Conservation (phyloP, 2,797 vertebrate genomes). For the Sebastes aleutianus region DNA sequence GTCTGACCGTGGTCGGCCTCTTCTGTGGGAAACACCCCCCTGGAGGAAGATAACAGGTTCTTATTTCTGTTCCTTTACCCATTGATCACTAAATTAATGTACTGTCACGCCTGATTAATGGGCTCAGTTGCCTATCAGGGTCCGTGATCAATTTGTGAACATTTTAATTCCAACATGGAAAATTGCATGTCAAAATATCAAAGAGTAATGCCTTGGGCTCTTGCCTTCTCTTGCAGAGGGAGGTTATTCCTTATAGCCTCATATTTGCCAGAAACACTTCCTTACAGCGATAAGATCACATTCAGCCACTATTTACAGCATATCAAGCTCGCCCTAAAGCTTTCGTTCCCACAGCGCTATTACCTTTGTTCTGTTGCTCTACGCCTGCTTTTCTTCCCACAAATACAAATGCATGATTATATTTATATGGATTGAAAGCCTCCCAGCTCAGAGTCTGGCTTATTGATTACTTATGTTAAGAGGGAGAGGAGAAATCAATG, state of each 20-base stretch:
- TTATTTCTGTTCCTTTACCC: conserved; percentile 48
- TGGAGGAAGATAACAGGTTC: conserved; percentile 72
- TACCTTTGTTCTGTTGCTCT: conserved; percentile 61
- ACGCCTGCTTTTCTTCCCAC: conserved; percentile 59
- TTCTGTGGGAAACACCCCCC: conserved; percentile 90
- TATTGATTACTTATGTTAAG: conserved; percentile 78
- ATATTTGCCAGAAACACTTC: conserved; percentile 70
- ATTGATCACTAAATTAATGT: conserved; percentile 78
- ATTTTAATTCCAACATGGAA: conserved; percentile 80
- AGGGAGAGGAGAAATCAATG: conserved; percentile 69
- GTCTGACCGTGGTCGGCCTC: conserved; percentile 85
- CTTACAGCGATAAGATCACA: conserved; percentile 73
- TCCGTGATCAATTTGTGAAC: conserved; percentile 75
- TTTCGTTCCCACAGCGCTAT: conserved; percentile 40
- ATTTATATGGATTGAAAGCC: conserved; percentile 77
- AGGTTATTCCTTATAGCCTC: conserved; percentile 62
- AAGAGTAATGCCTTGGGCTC: conserved; percentile 67
- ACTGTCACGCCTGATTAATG: conserved; percentile 79
- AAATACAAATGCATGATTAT: conserved; percentile 77
- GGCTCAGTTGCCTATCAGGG: conserved; percentile 63
- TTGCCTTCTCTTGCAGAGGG: conserved; percentile 47
- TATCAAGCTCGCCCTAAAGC: conserved; percentile 54
- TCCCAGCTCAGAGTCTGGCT: conserved; percentile 55
- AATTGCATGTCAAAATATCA: conserved; percentile 82
- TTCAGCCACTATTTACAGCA: conserved; percentile 70